Evolutionary conservation across 1,140 invertebrate species (phyloP), one percentile per base, ranked within the genome.

Genomic region (Lepidurus packardi): DNA sequence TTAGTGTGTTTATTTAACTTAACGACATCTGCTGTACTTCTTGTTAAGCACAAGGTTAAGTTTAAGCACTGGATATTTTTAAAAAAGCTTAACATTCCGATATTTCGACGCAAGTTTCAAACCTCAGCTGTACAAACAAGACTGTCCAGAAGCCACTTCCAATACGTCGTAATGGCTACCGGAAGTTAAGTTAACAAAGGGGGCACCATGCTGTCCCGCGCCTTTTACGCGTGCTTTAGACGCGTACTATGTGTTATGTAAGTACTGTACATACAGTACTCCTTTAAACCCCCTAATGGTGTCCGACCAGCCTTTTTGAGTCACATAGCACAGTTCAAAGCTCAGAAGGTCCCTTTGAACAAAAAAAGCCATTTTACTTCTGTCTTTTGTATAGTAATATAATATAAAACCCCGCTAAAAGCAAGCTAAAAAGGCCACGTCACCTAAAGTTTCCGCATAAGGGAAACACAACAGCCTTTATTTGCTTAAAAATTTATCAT

Each of bases 401-500:
- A 34, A 4, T 34, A 34, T 34, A 34, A 34, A 34, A 34, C 34
- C 34, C 4, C 34, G 34, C 34, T 34, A 34, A 34, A 34, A 34
- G 34, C 34, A 34, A 34, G 34, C 3, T 34, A 65, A 13, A 65
- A 65, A 8, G 13, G 53, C 53, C 53, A 65, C 53, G 53, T 65
- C 53, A 65, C 53, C 53, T 21, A 65, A 5, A 13, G 16, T 65
- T 65, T 65, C 53, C 53, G 53, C 53, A 65, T 65, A 65, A 65
- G 53, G 53, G 21, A 65, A 7, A 21, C 53, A 65, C 4, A n/a
- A n/a, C 53, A n/a, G 53, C 53, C 53, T 65, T 65, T 65, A 65
- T 65, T 65, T 65, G 53, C 53, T 21, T 65, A 65, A 65, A 65
- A 65, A 65, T 65, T 65, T 65, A 65, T 65, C 53, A n/a, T 21